Base-by-base conservation (phyloP, 2,113 vertebrate species). In the Oxyura jamaicensis region DNA sequence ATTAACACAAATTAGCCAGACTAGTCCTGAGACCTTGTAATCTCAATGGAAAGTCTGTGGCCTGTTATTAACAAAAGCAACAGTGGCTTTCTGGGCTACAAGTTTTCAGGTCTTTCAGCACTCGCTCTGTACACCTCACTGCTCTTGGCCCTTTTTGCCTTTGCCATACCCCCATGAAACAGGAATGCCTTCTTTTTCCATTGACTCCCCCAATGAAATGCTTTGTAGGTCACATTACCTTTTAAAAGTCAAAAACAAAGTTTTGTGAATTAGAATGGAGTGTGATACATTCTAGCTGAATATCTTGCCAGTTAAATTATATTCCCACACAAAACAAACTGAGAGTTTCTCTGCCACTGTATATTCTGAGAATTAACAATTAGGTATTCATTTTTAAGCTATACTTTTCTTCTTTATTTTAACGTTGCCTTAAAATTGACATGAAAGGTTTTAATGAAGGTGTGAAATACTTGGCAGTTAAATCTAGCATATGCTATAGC, bases 381-480 rank as follows among this genome's bases (percentile, higher is more conserved):
- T 90, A 96, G 42, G 11, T 90, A 93, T 90, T 80, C 55, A 85
- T 91, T 94, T 96, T 65, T 84, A 93, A 88, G 46, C 25, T 62
- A 62, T 65, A 48, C 36, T 81, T 80, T 84, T 92, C 60, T 36
- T 62, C 82, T 92, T 93, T 96, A 93, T 95, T 96, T 96, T 95
- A 96, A 79, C 86, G 76, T 96, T 95, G 74, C 83, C 78, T 96
- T 97, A 95, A 91, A 95, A 95, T 94, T 94, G 94, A 95, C 81
- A 91, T 90, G 91, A 96, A 96, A 96, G 88, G 75, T 96, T 97
- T 97, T 96, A 97, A 96, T 93, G 94, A 96, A 97, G 96, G 92
- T 96, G 95, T 95, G 95, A 97, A 96, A 95, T 93, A 87, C 91
- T 96, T 97, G 95, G 95, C 95, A 94, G 79, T 93, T 78, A 89